Percentiles rank a stretch among this genome's conserved stretches.
These are phyloP conservation scores for Sitodiplosis mosellana DNA, from an alignment of 1,140 invertebrate genomes.

Conservation along the genomic window DNA sequence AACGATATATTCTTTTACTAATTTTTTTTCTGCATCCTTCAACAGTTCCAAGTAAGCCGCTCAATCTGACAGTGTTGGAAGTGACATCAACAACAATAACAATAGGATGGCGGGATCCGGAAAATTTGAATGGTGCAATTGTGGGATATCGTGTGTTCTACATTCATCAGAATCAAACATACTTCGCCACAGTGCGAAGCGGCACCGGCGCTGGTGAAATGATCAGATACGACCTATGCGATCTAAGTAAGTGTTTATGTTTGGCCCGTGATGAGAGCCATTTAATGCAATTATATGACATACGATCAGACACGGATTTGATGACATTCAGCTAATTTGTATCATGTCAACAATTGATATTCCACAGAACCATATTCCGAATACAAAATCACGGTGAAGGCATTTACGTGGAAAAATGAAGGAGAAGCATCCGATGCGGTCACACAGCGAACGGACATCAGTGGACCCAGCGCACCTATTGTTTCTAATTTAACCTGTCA, in stretches of 20 bases:
- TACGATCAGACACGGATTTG: slow-evolving; percentile 9
- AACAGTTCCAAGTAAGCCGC: slow-evolving; percentile 61
- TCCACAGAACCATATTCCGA: slow-evolving; percentile 58
- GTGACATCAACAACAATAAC: slow-evolving; percentile 58
- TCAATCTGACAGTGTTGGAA: slow-evolving; percentile 54
- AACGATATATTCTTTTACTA: too few species aligned
- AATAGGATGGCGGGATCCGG: slow-evolving; percentile 60
- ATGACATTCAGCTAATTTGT: slow-evolving; percentile 1
- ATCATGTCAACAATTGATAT: not conserved
- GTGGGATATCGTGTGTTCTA: slow-evolving; percentile 52
- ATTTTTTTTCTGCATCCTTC: too few species aligned
- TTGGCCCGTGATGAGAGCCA: too few species aligned
- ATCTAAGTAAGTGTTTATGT: slow-evolving; percentile 36
- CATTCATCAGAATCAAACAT: slow-evolving; percentile 45
- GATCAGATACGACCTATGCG: slow-evolving; percentile 34
- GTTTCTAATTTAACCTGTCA: slow-evolving; percentile 71
- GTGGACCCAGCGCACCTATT: slow-evolving; percentile 54
- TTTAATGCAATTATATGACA: slow-evolving; percentile 7
- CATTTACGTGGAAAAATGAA: slow-evolving; percentile 51
- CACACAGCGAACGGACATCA: slow-evolving; percentile 58
- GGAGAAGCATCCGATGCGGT: slow-evolving; percentile 53
- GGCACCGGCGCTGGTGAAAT: slow-evolving; percentile 26
- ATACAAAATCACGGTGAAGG: slow-evolving; percentile 74
- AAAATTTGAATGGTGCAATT: slow-evolving; percentile 48
- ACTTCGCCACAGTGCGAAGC: slow-evolving; percentile 31